Conservation (phyloP, 2,888 invertebrate species). For the Gisinianus flammeolus region DNA sequence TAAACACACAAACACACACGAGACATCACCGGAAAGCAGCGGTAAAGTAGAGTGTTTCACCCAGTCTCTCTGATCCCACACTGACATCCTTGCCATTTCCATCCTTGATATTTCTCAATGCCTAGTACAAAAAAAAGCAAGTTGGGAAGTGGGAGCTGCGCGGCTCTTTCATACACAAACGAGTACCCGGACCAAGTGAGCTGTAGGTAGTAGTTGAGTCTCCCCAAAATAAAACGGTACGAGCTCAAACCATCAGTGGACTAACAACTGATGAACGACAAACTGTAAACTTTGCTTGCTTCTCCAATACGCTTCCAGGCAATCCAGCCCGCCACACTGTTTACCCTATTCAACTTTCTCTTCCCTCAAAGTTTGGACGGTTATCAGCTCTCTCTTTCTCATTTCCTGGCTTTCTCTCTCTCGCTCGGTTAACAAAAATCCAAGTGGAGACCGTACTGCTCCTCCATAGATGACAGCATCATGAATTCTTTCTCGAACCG, state of each 20-base stretch:
- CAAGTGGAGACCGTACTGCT: neutral
- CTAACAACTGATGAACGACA: too few relatives aligned
- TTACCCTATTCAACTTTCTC: too few relatives aligned
- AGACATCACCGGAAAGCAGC: too few relatives aligned
- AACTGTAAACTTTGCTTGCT: too few relatives aligned
- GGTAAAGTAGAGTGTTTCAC: neutral
- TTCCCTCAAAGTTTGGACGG: too few relatives aligned
- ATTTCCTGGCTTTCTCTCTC: neutral
- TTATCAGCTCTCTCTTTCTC: too few relatives aligned
- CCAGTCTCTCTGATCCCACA: slow-evolving; percentile 28
- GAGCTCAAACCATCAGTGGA: too few relatives aligned
- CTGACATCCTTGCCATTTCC: slow-evolving; percentile 18
- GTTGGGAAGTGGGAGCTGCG: neutral
- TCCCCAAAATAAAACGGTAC: too few relatives aligned
- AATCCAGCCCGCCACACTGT: neutral
- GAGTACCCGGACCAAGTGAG: neutral
- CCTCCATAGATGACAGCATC: neutral
- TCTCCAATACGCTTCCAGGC: too few relatives aligned
- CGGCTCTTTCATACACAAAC: slow-evolving; percentile 6
- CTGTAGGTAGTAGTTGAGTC: too few relatives aligned
- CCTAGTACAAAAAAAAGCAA: neutral
- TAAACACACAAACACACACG: too few relatives aligned
- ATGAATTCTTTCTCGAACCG: neutral
- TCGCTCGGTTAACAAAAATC: too few relatives aligned
- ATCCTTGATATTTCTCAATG: neutral